A percentile compares a stretch with the other conserved stretches of the same genome.
These are phyloP conservation scores for Erpetoichthys calabaricus DNA, from an alignment of 2,797 vertebrate genomes.

Conservation along the genomic window DNA sequence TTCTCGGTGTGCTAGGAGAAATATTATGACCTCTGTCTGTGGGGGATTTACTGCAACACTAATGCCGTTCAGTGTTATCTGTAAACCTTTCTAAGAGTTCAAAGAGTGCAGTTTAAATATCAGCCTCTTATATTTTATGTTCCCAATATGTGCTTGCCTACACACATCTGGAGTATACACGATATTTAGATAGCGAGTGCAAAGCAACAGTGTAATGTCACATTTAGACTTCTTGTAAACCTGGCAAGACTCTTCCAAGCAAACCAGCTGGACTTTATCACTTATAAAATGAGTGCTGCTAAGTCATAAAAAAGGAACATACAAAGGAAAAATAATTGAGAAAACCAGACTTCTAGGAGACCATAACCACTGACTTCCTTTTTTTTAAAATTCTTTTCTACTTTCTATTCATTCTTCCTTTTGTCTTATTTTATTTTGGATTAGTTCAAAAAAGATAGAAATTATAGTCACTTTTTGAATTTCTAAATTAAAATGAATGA, in stretches of 20 bases:
- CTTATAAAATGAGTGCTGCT: slow-evolving; percentile 27
- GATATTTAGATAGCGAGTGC: slow-evolving; percentile 5
- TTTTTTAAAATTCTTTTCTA: too few relatives aligned
- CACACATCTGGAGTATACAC: slow-evolving; percentile 7
- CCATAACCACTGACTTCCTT: slow-evolving; percentile 41
- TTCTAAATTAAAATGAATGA: slow-evolving; percentile 67
- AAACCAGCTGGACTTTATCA: slow-evolving; percentile 7
- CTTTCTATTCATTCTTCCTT: too few relatives aligned
- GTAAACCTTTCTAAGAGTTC: slow-evolving; percentile 11
- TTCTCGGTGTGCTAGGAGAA: slow-evolving; percentile 1
- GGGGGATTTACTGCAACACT: slow-evolving; percentile 6
- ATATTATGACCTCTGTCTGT: slow-evolving; percentile 8
- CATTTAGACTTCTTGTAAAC: slow-evolving; percentile 8
- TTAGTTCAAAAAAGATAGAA: too few relatives aligned
- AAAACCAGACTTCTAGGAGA: too few relatives aligned
- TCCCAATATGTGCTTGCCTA: slow-evolving; percentile 8
- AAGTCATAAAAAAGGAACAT: slow-evolving; percentile 24
- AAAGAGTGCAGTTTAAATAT: slow-evolving; percentile 8
- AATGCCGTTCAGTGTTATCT: background rate
- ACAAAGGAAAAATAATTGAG: too few relatives aligned
- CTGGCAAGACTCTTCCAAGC: slow-evolving; percentile 1
- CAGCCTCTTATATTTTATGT: slow-evolving; percentile 8
- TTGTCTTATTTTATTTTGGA: too few relatives aligned
- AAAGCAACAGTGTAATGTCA: too few relatives aligned
- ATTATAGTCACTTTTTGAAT: slow-evolving; percentile 47